Evolutionary conservation across 2,113 vertebrate genomes (phyloP).

Genomic region (Pterophyllum scalare): DNA sequence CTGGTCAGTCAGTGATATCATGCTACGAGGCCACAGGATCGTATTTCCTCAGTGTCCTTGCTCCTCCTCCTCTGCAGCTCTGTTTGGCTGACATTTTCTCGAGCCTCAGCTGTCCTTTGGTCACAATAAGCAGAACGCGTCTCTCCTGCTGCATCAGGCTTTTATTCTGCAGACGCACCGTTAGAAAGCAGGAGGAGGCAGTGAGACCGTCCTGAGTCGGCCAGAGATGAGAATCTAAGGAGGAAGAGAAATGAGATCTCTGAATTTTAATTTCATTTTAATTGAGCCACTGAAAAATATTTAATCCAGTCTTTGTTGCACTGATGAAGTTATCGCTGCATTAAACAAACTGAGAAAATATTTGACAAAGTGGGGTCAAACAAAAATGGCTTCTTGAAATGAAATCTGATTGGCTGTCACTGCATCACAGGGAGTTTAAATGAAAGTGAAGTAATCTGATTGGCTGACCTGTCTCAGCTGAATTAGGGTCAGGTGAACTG

Average conservation of each 20-base stretch:
- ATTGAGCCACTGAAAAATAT: background rate
- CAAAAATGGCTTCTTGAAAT: background rate
- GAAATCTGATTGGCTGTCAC: background rate
- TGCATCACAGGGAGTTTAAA: slow-evolving; percentile 20
- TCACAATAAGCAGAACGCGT: slow-evolving; percentile 38
- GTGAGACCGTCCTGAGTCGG: slow-evolving; percentile 4
- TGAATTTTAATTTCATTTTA: slow-evolving; percentile 6
- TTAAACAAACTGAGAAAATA: background rate
- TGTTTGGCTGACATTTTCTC: background rate
- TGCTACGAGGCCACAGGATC: slow-evolving; percentile 11
- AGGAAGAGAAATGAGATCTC: background rate
- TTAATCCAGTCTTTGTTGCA: background rate
- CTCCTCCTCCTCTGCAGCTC: background rate
- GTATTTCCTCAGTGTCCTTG: slow-evolving; percentile 39
- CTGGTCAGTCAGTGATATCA: slow-evolving; percentile 24
- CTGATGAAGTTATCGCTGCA: background rate
- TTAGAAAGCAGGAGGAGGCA: background rate
- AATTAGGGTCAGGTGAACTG: slow-evolving; percentile 42
- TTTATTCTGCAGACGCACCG: slow-evolving; percentile 42
- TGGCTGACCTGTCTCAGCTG: slow-evolving; percentile 32
- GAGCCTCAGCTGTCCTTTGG: slow-evolving; percentile 27
- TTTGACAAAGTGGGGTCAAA: background rate
- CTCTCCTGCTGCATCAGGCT: slow-evolving; percentile 31
- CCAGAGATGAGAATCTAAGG: background rate
- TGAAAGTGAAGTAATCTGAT: slow-evolving; percentile 57